Evolutionary conservation across 1,140 invertebrate species (phyloP).

Genomic region (Cardiocondyla obscurior): DNA sequence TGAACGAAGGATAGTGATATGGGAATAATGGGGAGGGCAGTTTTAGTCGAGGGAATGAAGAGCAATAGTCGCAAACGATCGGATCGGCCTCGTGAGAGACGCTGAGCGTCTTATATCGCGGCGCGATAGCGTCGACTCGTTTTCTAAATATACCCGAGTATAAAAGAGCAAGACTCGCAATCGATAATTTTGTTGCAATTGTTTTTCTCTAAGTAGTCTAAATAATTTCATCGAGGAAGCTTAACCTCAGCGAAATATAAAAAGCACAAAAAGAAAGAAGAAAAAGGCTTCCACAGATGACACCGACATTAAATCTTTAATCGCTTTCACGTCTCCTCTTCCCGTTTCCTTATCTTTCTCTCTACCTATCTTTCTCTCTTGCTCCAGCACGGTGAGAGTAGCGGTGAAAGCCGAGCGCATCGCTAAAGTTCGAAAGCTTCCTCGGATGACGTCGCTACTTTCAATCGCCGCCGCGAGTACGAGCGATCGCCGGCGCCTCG

Average conservation of each 20-base stretch:
- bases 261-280: too few species aligned
- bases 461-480: slow-evolving; percentile 53
- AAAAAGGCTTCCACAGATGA: too few species aligned
- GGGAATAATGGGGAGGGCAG: slow-evolving; percentile 30
- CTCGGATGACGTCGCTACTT: slow-evolving; percentile 52
- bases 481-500: slow-evolving; percentile 27
- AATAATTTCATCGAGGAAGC: too few species aligned
- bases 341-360: not conserved
- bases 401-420: slow-evolving; percentile 59
- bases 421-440: slow-evolving; percentile 68
- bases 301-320: slow-evolving; percentile 65
- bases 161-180: not conserved
- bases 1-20: slow-evolving; percentile 58
- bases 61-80: slow-evolving; percentile 73
- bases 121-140: slow-evolving; percentile 50
- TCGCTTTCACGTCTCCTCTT: slow-evolving; percentile 59
- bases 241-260: too few species aligned
- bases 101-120: slow-evolving; percentile 39
- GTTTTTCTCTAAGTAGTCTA: slow-evolving; percentile 14
- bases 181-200: slow-evolving; percentile 57
- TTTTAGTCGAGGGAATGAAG: slow-evolving; percentile 52
- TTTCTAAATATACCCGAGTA: not conserved
- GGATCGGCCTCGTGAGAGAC: slow-evolving; percentile 68
- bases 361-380: not conserved
- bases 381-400: slow-evolving; percentile 51